phyloP scores from a whole-genome alignment of 2,888 invertebrate genomes.

The Drosophila formosana region DNA sequence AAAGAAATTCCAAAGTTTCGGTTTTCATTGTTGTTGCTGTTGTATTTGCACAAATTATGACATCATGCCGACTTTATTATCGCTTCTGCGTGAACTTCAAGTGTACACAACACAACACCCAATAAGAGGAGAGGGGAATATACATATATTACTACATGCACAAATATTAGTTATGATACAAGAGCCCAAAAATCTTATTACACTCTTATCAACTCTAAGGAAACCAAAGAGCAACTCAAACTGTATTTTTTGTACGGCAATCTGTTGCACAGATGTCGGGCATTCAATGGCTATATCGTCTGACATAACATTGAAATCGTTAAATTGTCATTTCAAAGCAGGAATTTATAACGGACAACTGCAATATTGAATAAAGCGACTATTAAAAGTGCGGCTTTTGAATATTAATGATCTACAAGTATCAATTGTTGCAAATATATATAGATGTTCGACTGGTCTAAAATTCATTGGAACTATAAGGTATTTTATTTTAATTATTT shows the following conservation, averaged over 20 bases:
- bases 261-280: no score
- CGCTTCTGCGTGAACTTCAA: constrained; percentile 66
- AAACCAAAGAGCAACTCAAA: constrained; percentile 1
- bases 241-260: no score
- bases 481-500: no score
- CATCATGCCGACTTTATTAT: constrained; percentile 72
- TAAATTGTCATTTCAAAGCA: not conserved
- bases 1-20: constrained; percentile 50
- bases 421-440: not conserved
- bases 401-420: not conserved
- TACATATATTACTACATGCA: not conserved
- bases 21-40: constrained; percentile 28
- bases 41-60: constrained; percentile 63
- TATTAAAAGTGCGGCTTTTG: no score
- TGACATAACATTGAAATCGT: not conserved
- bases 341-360: not conserved
- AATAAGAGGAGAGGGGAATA: not conserved
- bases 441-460: no score
- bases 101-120: constrained; percentile 38
- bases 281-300: not conserved
- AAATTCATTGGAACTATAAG: no score
- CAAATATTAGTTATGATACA: constrained; percentile 21
- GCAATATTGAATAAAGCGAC: no score
- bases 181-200: not conserved
- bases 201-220: constrained; percentile 10